Conservation (phyloP, 2,797 vertebrate species). For the Myotis vivesi region DNA sequence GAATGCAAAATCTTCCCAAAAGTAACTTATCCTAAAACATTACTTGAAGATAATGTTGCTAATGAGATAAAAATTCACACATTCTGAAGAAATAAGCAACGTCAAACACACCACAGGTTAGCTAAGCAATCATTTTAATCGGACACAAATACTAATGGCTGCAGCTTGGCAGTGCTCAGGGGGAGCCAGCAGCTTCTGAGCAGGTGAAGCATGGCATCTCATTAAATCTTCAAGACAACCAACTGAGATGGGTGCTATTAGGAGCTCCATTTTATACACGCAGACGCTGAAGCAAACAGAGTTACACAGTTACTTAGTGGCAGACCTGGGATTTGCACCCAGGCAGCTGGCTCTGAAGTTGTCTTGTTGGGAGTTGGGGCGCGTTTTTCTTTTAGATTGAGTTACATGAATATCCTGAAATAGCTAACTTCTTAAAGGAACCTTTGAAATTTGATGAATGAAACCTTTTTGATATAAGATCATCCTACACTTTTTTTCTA, state of each 20-base stretch:
- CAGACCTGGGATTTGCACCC: background rate
- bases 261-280: background rate
- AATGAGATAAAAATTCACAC: slow-evolving; percentile 42
- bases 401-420: background rate
- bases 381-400: background rate
- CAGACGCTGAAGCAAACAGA: background rate
- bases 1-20: slow-evolving; percentile 4
- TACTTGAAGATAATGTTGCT: slow-evolving; percentile 28
- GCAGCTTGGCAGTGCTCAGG: background rate
- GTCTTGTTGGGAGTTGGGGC: background rate
- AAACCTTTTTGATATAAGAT: background rate
- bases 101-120: slow-evolving; percentile 31
- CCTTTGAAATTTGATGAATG: background rate
- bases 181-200: background rate
- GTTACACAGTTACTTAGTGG: background rate
- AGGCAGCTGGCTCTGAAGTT: background rate
- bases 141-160: background rate
- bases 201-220: background rate
- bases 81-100: slow-evolving; percentile 40
- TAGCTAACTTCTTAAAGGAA: background rate
- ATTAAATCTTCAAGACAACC: background rate
- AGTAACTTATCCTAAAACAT: slow-evolving; percentile 35
- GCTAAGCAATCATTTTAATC: background rate
- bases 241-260: background rate
- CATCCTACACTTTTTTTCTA: slow-evolving; percentile 14